Evolutionary conservation across 2,113 vertebrate genomes (phyloP).

Genomic region (Peromyscus leucopus): DNA sequence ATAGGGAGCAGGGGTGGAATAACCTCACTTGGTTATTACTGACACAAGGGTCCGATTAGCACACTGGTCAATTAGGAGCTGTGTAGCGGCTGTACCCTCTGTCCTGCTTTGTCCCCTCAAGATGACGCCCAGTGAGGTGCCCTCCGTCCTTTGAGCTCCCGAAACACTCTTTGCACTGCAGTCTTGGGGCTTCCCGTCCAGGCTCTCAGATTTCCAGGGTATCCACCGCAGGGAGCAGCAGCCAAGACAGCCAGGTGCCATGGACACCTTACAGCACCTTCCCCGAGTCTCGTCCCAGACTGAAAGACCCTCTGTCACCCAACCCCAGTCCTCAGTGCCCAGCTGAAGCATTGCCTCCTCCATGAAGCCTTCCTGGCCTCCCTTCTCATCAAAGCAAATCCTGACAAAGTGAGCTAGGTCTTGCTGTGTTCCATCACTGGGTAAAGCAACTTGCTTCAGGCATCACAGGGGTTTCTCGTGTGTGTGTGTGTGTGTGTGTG

Average conservation of each 20-base stretch:
- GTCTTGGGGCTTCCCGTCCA: neutral
- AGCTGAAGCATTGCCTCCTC: neutral
- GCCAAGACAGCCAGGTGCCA: neutral
- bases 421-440: fast-evolving
- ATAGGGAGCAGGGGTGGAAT: neutral
- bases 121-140: neutral
- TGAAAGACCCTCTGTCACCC: neutral
- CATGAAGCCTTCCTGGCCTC: neutral
- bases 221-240: neutral
- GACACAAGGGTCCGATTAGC: neutral
- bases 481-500: neutral
- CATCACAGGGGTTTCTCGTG: neutral
- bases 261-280: neutral
- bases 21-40: neutral
- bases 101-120: neutral
- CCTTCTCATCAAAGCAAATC: neutral
- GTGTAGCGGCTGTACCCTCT: neutral
- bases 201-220: neutral
- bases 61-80: neutral
- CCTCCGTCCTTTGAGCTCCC: neutral
- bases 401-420: no score
- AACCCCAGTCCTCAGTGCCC: neutral
- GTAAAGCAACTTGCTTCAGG: neutral
- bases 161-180: neutral
- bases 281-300: neutral